These are phyloP conservation scores for Neostethus bicornis DNA, from an alignment of 2,797 vertebrate species.

Conservation along the genomic window DNA sequence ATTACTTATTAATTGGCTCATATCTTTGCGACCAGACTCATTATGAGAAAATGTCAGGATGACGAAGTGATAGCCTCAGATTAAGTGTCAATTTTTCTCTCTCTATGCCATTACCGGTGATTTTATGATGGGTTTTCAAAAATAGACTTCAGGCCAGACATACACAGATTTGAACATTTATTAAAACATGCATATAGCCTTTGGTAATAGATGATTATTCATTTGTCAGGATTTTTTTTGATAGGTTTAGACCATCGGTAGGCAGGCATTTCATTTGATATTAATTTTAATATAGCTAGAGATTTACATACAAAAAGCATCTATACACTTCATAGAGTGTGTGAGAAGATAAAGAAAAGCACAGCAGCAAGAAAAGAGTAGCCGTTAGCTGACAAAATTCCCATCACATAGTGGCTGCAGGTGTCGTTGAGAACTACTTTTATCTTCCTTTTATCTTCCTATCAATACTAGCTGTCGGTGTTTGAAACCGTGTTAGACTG, in stretches of 20 bases:
- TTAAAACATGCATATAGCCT: neutral
- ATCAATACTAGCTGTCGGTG: neutral
- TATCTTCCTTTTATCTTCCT: neutral
- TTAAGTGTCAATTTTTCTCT: neutral
- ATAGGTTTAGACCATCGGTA: neutral
- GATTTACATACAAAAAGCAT: neutral
- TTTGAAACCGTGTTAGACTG: neutral
- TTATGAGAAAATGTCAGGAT: slow-evolving; percentile 1
- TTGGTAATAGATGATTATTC: neutral
- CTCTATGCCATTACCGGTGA: neutral
- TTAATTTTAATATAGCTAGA: neutral
- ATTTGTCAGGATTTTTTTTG: neutral
- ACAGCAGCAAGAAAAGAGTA: neutral
- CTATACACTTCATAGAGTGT: neutral
- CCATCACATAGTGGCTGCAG: neutral
- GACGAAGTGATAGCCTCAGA: neutral
- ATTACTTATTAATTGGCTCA: neutral
- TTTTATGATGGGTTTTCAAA: neutral
- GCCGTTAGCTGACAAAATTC: neutral
- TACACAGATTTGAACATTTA: neutral
- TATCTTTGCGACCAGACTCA: slow-evolving; percentile 1
- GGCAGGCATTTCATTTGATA: neutral
- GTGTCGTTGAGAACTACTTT: neutral
- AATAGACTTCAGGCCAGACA: neutral
- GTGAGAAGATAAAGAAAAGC: neutral